Evolutionary conservation across 2,113 vertebrate genomes (phyloP).

Genomic region (Nyctereutes procyonoides): DNA sequence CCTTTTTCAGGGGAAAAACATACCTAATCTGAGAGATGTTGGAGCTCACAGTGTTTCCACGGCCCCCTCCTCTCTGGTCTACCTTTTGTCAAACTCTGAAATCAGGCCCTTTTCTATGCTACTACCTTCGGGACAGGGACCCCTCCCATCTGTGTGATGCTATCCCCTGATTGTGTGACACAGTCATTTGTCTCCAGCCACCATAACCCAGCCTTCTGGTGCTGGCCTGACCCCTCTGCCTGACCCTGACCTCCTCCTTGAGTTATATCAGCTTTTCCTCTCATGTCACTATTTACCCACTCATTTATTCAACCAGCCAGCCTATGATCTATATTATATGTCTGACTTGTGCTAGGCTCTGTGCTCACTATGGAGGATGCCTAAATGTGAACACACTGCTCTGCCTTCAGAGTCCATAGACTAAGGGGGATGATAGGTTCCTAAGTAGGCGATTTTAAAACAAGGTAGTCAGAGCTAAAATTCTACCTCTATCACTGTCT

Average conservation of each 20-base stretch:
- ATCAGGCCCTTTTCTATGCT: not conserved
- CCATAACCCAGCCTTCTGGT: not conserved
- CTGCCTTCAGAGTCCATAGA: not conserved
- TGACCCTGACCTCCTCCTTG: not conserved
- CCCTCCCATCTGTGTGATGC: conserved; percentile 75
- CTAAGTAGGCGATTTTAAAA: not conserved
- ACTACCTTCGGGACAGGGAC: not conserved
- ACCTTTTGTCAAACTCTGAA: not conserved
- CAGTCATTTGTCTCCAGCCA: not conserved
- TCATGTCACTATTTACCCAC: not conserved
- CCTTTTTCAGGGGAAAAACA: not conserved
- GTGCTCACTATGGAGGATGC: not conserved
- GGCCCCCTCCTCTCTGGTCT: not conserved
- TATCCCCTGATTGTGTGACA: not conserved
- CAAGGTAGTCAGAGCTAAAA: not conserved
- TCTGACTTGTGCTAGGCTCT: not conserved
- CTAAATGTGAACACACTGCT: not conserved
- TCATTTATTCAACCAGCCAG: not conserved
- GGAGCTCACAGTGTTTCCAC: not conserved
- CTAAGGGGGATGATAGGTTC: not conserved
- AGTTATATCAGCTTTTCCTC: not conserved
- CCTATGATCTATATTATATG: not conserved
- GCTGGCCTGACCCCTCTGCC: not conserved
- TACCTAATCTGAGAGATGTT: not conserved
- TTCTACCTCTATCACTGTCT: not conserved